Base-by-base conservation (phyloP, 1,140 invertebrate genomes). In the Samia ricini region DNA sequence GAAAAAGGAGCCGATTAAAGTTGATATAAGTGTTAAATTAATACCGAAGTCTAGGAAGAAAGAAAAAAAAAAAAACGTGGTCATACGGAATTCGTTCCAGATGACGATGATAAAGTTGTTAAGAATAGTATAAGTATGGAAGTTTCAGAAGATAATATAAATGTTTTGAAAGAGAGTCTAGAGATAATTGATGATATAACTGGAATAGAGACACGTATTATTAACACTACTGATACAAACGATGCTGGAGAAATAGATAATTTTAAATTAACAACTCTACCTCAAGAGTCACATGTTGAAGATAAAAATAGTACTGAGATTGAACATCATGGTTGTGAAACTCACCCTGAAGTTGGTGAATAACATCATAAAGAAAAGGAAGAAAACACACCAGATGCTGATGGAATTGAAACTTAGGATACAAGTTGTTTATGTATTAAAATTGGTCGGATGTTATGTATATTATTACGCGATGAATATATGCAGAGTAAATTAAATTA, bases 21-120 rank as follows among this genome's bases (percentile, higher is more conserved):
- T 95, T 81, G 95, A 95, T 91, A 93, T 96, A 74, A 95, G 94
- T 91, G 94, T 96, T 71, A 95, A 95, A 88, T 89, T 96, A 79
- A 93, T 94, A 82, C 94, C 94, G 51, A 95, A 93, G 91, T 77
- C 89, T 64, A 85, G 89, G 63, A 91, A 90, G 65, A 84, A 78
- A 29, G 87, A 91, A 36, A 85, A 78, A 67, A 88, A 81, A 60
- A 83, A 75, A 73, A 74, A 79, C 60, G 71, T 68, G 58, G 77
- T 84, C 63, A 68, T 81, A 52, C 79, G 72, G 90, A 89, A 64
- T 60, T 86, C 66, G 74, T 83, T 72, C 54, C 66, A 71, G 71
- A 74, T 73, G 84, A 75, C 12, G 68, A 77, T 72, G 68, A 77
- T 72, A 81, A 77, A 69, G 75, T 74, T 64, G 78, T 87, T 64